phyloP scores from a whole-genome alignment of 2,113 vertebrate species.

The Spheniscus mendiculus region DNA sequence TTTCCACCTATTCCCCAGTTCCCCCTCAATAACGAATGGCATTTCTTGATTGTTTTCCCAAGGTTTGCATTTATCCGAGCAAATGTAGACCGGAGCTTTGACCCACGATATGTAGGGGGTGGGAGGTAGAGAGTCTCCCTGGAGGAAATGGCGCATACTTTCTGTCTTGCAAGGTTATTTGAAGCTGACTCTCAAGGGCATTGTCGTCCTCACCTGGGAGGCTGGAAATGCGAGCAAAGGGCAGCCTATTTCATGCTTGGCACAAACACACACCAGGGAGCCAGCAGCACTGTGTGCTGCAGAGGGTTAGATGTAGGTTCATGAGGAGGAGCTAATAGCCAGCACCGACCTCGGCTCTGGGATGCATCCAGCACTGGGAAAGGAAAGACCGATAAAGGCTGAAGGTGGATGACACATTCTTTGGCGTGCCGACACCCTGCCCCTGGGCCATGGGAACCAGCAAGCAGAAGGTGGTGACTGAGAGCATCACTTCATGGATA shows the following conservation, averaged over 20 bases:
- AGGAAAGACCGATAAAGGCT: not conserved
- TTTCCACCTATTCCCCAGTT: not conserved
- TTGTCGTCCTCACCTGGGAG: not conserved
- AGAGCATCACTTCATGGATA: not conserved
- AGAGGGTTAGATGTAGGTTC: not conserved
- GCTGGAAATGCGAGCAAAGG: not conserved
- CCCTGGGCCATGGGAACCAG: not conserved
- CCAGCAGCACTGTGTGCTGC: not conserved
- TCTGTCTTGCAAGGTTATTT: not conserved
- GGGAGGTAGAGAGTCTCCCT: not conserved
- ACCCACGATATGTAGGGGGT: not conserved
- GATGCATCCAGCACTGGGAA: not conserved
- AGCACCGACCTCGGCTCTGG: not conserved
- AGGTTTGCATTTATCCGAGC: not conserved
- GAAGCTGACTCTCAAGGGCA: not conserved
- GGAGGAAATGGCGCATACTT: not conserved
- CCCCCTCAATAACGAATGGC: not conserved
- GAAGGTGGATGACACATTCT: not conserved
- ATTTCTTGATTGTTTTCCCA: conserved; percentile 26
- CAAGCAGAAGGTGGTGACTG: not conserved
- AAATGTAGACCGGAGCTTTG: not conserved
- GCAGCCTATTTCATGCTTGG: not conserved
- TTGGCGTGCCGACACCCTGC: not conserved
- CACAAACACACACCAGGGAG: conserved; percentile 11
- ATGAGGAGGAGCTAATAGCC: not conserved